Conservation (phyloP, 2,888 invertebrate genomes). For the Fragum sueziense region DNA sequence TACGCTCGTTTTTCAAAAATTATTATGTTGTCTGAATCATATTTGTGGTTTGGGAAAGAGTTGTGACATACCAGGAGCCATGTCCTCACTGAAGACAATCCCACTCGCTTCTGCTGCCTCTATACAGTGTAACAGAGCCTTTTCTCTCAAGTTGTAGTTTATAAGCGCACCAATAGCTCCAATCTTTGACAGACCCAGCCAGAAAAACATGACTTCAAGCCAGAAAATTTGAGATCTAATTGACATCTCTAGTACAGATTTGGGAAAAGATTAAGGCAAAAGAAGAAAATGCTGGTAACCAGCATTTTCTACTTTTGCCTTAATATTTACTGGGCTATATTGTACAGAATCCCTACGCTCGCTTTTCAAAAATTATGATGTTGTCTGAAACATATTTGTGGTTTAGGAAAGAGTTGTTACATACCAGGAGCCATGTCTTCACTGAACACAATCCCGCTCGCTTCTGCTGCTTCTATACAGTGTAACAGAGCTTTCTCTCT, state of each 20-base stretch:
- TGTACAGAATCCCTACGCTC: no score
- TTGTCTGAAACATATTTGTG: no score
- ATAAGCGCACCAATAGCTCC: constrained; percentile 89
- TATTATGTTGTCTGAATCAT: no score
- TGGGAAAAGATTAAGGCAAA: no score
- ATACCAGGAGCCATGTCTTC: constrained; percentile 66
- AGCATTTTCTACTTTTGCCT: no score
- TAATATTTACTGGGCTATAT: no score
- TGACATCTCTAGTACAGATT: constrained; percentile 75
- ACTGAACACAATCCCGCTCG: constrained; percentile 91
- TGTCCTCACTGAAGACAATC: constrained; percentile 87
- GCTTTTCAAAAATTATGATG: no score
- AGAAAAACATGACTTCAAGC: constrained; percentile 86
- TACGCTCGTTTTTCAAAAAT: no score
- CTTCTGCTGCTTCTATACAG: constrained; percentile 94
- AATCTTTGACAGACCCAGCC: constrained; percentile 95
- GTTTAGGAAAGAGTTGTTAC: no score
- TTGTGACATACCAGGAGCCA: constrained; percentile 53
- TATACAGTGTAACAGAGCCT: constrained; percentile 93
- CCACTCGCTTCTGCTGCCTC: constrained; percentile 94
- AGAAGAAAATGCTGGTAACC: no score
- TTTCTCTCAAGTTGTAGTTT: constrained; percentile 94
- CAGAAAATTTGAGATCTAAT: constrained; percentile 58
- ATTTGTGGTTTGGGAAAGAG: no score
- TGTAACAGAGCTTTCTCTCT: constrained; percentile 92